Base-by-base conservation (phyloP, 2,888 invertebrate genomes). In the Unio delphinus region DNA sequence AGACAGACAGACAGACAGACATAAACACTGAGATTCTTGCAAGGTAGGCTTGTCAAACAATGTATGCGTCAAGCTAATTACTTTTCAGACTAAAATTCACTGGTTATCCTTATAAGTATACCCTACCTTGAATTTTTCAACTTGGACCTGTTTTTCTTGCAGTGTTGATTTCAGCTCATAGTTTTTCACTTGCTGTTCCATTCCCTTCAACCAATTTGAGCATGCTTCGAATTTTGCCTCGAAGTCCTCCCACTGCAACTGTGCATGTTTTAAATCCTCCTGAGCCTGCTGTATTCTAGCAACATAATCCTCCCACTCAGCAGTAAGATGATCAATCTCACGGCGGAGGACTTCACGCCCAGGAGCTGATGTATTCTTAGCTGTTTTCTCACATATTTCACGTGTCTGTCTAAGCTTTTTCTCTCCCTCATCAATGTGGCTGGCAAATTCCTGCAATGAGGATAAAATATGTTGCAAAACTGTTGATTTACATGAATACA, bases 311-410 rank as follows among this genome's bases (percentile, higher is more conserved):
- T 86, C 96, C 97, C 97, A 97, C 84, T 97, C 96, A 71, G 93
- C 94, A 91, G 97, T 96, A 55, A 98, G 92, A 85, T 96, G 96
- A 88, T 95, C 96, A 78, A 97, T 92, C 90, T 96, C 95, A 34
- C 93, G 93, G 81, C 95, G 95, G 66, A 98, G 96, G 65, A 93
- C 93, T 86, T 97, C 97, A 67, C 94, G 93, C 0, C 97, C 97
- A 85, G 78, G 93, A 0, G 97, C 94, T 5, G 97, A 95, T 0
- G 97, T 97, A 89, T 97, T 96, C 0, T 96, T 95, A 8, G 82
- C 76, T 8, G 83, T 82, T 64, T 80, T 81, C 56, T 76, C 71
- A 58, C 80, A 79, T n/a, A 83, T 67, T 45, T 85, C 83, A 54
- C 79, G 76, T 0, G 85, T 79, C 20, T 74, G 64, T 61, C 72